These are phyloP conservation scores for Percina caprodes DNA, from an alignment of 2,113 vertebrate species.

Conservation along the genomic window DNA sequence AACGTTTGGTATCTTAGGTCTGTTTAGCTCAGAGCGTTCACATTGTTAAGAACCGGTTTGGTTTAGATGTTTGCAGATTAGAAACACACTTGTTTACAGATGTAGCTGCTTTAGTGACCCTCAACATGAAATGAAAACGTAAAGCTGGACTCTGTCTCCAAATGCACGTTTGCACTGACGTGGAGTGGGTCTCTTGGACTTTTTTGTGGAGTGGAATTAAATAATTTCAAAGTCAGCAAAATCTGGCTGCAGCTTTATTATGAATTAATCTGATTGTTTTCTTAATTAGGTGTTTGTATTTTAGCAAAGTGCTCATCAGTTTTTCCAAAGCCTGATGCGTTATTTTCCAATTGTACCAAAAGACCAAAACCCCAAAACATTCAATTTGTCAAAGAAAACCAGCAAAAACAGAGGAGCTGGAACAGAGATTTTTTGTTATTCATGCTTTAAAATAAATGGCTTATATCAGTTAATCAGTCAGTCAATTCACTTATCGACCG, in stretches of 20 bases:
- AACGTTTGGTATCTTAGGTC: background rate
- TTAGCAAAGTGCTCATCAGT: background rate
- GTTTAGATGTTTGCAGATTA: background rate
- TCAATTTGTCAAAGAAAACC: background rate
- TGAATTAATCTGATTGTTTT: background rate
- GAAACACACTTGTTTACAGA: background rate
- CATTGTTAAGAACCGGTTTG: background rate
- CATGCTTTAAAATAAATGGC: background rate
- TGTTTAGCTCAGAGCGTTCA: background rate
- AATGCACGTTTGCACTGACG: background rate
- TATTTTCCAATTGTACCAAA: background rate
- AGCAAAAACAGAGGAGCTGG: background rate
- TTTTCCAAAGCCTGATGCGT: background rate
- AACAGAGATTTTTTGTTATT: background rate
- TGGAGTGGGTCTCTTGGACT: background rate
- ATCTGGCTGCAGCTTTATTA: no score
- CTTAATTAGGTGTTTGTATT: background rate
- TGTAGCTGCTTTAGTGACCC: background rate
- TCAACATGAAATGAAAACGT: background rate
- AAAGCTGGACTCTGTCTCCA: background rate
- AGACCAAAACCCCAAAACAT: background rate
- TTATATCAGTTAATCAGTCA: background rate
- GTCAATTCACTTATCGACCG: background rate
- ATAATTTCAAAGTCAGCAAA: background rate
- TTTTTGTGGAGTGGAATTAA: background rate